A percentile compares a stretch with the other conserved stretches of the same genome.
These are phyloP conservation scores for Thaumetopoea pityocampa DNA, from an alignment of 1,140 invertebrate species.

Conservation along the genomic window DNA sequence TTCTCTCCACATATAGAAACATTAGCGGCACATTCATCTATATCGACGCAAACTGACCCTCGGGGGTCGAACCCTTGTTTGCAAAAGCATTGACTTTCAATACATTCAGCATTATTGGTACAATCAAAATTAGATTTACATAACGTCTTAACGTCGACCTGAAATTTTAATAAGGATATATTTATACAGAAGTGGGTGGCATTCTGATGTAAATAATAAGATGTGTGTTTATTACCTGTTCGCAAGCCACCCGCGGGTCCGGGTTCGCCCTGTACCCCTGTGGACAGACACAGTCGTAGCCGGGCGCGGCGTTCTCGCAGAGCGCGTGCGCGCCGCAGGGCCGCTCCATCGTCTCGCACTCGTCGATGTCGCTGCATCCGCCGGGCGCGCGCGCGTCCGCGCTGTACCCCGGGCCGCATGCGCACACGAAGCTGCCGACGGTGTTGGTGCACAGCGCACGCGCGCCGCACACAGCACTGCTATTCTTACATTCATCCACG, in stretches of 20 bases:
- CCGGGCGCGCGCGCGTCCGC: conserved; percentile 84
- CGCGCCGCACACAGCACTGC: conserved; percentile 83
- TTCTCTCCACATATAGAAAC: conserved; percentile 85
- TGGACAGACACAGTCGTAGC: conserved; percentile 91
- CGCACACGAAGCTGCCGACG: conserved; percentile 89
- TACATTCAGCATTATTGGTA: conserved; percentile 93
- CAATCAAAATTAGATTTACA: conserved; percentile 94
- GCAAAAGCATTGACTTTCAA: conserved; percentile 93
- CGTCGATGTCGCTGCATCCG: conserved; percentile 93
- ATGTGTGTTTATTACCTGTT: conserved; percentile 87
- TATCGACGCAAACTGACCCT: conserved; percentile 86
- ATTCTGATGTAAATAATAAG: too few relatives aligned
- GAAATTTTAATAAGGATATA: conserved; percentile 32
- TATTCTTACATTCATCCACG: conserved; percentile 91
- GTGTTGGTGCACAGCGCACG: conserved; percentile 92
- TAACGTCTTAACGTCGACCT: conserved; percentile 90
- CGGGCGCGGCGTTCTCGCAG: conserved; percentile 91
- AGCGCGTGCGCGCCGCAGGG: conserved; percentile 91
- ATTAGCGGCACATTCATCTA: conserved; percentile 88
- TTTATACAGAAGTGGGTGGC: too few relatives aligned
- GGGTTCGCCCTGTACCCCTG: conserved; percentile 91
- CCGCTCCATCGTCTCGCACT: conserved; percentile 87
- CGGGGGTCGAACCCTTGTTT: conserved; percentile 90
- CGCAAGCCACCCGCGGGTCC: conserved; percentile 88
- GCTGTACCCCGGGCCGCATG: conserved; percentile 88